Evolutionary conservation across 2,113 vertebrate genomes (phyloP), one percentile per base, ranked within the genome.

Genomic region (Percina caprodes): DNA sequence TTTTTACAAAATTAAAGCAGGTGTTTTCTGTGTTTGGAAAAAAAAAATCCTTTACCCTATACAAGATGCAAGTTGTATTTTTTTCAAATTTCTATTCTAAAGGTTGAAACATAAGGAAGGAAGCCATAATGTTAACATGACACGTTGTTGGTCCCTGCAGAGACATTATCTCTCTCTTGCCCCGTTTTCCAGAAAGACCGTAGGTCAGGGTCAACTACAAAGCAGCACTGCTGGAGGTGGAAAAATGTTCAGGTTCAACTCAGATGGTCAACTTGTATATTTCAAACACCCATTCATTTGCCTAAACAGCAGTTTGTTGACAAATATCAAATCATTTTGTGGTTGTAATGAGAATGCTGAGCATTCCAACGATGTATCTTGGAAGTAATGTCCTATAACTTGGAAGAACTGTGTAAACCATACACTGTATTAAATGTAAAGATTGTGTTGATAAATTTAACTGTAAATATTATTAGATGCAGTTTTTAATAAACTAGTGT

Each of bases 201-300:
- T 2, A 79, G 84, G 55, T 84, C 60, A 75, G 55, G 74, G 73
- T 84, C 77, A 68, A 74, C 74, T 75, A 67, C 80, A 86, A 84
- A 86, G 70, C 75, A 12, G 19, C 66, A 56, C 70, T 19, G 16
- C 72, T 78, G 61, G 74, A 76, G 67, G 48, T 69, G 45, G 51
- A 79, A 76, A 49, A 49, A 84, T 77, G 54, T 78, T 67, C 46
- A 55, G 35, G 39, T 26, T 45, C n/a, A 10, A 24, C 23, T 69
- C 24, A 84, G 21, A 18, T 24, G n/a, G 42, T 46, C 2, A 33
- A 23, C 51, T 24, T 62, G 49, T 48, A 39, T 16, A 49, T 49
- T 23, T 33, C 18, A 30, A 18, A 6, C 9, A 9, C 12, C 24
- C 12, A 12, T 46, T 2, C 33, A 26, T 65, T 69, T 60, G 35